Evolutionary conservation across 2,888 invertebrate species (phyloP).

Genomic region (Diaperis boleti): DNA sequence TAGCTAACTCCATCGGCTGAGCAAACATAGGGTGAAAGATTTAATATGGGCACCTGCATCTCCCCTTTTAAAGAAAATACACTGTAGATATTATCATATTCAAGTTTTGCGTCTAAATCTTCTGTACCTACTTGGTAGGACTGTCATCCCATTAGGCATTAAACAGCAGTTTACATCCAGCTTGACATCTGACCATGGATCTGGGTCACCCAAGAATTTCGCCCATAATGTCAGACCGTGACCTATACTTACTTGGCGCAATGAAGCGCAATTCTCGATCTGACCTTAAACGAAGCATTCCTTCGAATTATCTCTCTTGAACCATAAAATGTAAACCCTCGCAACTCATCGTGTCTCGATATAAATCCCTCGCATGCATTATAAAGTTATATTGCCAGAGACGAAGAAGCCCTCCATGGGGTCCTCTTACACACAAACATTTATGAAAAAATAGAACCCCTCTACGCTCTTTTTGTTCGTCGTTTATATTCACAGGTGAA

Average conservation of each 20-base stretch:
- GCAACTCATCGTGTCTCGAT: not conserved
- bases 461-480: conserved; percentile 13
- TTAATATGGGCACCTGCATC: too few relatives aligned
- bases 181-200: conserved; percentile 10
- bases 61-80: too few relatives aligned
- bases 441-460: conserved; percentile 24
- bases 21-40: too few relatives aligned
- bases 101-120: too few relatives aligned
- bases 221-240: conserved; percentile 23
- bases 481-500: conserved; percentile 35
- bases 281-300: conserved; percentile 18
- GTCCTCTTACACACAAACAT: conserved; percentile 7
- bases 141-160: too few relatives aligned
- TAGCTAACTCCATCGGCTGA: too few relatives aligned
- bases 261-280: conserved; percentile 8
- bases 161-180: conserved; percentile 6
- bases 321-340: conserved; percentile 14
- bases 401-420: conserved; percentile 14
- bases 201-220: conserved; percentile 24
- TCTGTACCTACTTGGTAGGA: too few relatives aligned
- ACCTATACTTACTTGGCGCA: conserved; percentile 19
- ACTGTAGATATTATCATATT: too few relatives aligned
- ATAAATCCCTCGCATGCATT: conserved; percentile 23
- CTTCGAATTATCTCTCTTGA: conserved; percentile 9
- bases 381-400: conserved; percentile 18